A percentile compares a stretch with the other conserved stretches of the same genome.
Conservation (phyloP, 2,888 invertebrate genomes). For the Andrena chrysosceles region DNA sequence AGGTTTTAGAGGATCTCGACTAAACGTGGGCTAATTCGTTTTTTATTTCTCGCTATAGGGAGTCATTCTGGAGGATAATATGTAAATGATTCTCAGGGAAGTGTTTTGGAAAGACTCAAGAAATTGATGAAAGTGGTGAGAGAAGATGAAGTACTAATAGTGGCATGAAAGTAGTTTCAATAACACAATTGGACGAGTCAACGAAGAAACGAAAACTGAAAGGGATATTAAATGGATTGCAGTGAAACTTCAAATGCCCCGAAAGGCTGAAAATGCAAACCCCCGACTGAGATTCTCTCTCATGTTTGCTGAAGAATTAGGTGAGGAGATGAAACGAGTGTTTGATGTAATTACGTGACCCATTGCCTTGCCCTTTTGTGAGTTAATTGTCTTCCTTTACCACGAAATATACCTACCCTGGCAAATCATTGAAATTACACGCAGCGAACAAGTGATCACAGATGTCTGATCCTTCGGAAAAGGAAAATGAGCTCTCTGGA, state of each 20-base stretch:
- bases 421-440: not conserved
- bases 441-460: not conserved
- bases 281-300: not conserved
- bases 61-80: not conserved
- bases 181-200: too few relatives aligned
- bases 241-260: not conserved
- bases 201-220: not conserved
- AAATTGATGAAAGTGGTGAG: too few relatives aligned
- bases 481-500: not conserved
- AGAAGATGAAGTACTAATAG: too few relatives aligned
- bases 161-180: too few relatives aligned
- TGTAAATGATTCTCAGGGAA: not conserved
- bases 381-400: not conserved
- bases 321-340: slow-evolving; percentile 4
- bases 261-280: not conserved
- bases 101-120: not conserved
- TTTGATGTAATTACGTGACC: slow-evolving; percentile 21
- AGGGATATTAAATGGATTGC: not conserved
- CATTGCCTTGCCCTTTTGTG: slow-evolving; percentile 7
- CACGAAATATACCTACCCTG: not conserved
- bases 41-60: not conserved
- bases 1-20: not conserved
- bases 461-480: not conserved
- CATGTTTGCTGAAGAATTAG: slow-evolving; percentile 3
- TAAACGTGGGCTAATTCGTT: not conserved